phyloP scores from a whole-genome alignment of 2,797 vertebrate species.

The Anguilla pacifica region DNA sequence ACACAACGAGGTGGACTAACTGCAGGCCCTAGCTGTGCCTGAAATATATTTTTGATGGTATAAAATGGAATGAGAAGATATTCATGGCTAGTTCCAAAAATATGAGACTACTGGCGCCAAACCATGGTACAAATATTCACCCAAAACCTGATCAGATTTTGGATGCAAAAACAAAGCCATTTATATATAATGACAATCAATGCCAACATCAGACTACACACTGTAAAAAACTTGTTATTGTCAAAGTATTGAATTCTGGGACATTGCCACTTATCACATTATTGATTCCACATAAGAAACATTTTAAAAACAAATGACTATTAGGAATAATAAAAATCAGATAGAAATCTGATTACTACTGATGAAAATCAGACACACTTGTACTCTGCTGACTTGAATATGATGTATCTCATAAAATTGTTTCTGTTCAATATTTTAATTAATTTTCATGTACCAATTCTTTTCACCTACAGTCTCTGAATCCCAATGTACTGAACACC shows the following conservation, averaged over 20 bases:
- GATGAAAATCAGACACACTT: not conserved
- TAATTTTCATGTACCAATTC: not conserved
- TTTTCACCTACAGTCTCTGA: not conserved
- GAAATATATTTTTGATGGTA: not conserved
- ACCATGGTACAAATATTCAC: not conserved
- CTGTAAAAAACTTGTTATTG: not conserved
- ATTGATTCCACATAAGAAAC: not conserved
- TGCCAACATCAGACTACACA: not conserved
- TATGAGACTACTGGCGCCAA: not conserved
- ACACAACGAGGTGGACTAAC: not conserved
- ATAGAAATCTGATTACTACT: not conserved
- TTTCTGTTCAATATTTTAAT: not conserved
- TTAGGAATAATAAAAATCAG: not conserved
- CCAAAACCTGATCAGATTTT: not conserved
- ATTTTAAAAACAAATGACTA: not conserved
- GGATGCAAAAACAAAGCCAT: not conserved
- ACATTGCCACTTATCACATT: not conserved
- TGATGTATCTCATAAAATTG: not conserved
- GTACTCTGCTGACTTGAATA: not conserved
- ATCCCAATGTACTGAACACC: not conserved
- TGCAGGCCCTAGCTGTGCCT: not conserved
- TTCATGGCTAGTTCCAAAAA: not conserved
- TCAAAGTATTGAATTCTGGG: not conserved
- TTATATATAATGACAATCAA: not conserved
- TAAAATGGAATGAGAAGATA: not conserved